Evolutionary conservation across 1,140 invertebrate genomes (phyloP).

Genomic region (Drosophila pectinifera): DNA sequence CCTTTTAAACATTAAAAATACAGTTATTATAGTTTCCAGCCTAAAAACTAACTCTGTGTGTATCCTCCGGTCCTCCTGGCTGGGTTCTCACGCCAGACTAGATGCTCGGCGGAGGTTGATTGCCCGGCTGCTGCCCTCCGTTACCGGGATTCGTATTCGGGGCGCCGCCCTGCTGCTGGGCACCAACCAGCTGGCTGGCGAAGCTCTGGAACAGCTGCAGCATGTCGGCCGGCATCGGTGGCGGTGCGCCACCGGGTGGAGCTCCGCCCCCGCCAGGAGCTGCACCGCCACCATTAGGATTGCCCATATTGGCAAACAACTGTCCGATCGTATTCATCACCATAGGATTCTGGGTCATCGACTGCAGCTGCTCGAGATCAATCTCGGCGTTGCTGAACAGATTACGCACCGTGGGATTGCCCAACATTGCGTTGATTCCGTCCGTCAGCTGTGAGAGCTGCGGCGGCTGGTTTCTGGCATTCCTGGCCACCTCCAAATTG

Average conservation of each 20-base stretch:
- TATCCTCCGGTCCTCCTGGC: conserved; percentile 9
- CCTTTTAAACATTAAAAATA: conserved; percentile 61
- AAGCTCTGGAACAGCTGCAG: conserved; percentile 74
- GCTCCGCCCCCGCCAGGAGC: conserved; percentile 18
- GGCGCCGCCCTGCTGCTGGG: conserved; percentile 32
- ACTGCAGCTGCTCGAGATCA: conserved; percentile 71
- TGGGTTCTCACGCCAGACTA: conserved; percentile 27
- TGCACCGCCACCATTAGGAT: conserved; percentile 25
- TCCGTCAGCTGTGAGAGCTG: conserved; percentile 65
- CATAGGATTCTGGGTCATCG: conserved; percentile 74
- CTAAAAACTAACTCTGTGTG: conserved; percentile 26
- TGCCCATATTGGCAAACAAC: conserved; percentile 57
- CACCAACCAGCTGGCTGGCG: conserved; percentile 62
- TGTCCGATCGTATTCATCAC: conserved; percentile 74
- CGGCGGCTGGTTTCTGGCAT: conserved; percentile 86
- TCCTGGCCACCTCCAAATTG: conserved; percentile 92
- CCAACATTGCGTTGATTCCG: conserved; percentile 67
- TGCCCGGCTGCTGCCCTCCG: conserved; percentile 56
- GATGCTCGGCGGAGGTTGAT: conserved; percentile 64
- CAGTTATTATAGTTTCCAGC: conserved; percentile 43
- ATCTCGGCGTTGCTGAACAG: conserved; percentile 74
- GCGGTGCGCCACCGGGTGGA: conserved; percentile 11
- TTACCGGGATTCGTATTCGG: conserved; percentile 23
- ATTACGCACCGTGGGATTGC: conserved; percentile 74
- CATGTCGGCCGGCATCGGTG: conserved; percentile 60